Evolutionary conservation across 2,113 vertebrate species (phyloP).

Genomic region (Meriones unguiculatus): DNA sequence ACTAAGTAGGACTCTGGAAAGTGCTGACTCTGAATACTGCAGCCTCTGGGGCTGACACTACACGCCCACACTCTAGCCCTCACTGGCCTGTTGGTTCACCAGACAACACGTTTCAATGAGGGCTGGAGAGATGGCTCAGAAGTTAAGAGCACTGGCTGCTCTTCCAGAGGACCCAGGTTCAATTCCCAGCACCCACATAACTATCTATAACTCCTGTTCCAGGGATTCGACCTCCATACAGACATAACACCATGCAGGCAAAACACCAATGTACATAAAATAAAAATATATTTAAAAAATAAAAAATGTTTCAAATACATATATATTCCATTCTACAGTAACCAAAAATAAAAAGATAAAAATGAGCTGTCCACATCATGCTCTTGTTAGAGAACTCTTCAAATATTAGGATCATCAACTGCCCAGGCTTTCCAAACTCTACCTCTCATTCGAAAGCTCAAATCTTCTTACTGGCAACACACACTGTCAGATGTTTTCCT

Average conservation of each 20-base stretch:
- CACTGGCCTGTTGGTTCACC: neutral
- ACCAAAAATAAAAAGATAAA: neutral
- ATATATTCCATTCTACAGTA: neutral
- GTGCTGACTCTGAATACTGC: neutral
- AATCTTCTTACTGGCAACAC: slow-evolving; percentile 14
- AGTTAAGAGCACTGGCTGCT: too few relatives aligned
- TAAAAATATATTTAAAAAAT: too few relatives aligned
- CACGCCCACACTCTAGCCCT: neutral
- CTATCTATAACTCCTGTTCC: too few relatives aligned
- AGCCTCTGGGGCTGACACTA: neutral
- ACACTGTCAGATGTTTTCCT: neutral
- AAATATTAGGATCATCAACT: neutral
- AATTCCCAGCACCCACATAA: too few relatives aligned
- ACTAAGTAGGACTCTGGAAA: neutral
- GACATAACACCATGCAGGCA: too few relatives aligned
- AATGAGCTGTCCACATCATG: neutral
- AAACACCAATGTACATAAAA: too few relatives aligned
- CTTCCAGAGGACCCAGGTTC: too few relatives aligned
- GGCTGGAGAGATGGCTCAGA: too few relatives aligned
- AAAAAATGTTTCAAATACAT: neutral
- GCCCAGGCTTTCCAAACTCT: neutral
- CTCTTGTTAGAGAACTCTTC: neutral
- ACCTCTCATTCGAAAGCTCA: slow-evolving; percentile 37
- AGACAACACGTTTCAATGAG: neutral
- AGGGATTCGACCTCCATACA: too few relatives aligned